Conservation (phyloP, 23 tunicate species). For the Styela plicata region DNA sequence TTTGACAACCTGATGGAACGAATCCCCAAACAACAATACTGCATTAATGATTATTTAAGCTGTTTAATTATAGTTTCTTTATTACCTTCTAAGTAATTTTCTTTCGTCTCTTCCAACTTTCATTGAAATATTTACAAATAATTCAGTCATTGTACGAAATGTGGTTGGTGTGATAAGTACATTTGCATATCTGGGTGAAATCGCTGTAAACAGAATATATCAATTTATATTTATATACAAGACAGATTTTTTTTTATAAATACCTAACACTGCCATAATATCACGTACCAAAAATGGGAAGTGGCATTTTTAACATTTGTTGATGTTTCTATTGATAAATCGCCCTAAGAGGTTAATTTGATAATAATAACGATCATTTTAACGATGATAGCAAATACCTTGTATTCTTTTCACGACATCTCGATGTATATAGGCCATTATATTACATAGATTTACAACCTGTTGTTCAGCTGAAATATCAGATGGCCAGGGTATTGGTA, state of each 20-base stretch:
- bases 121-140: constrained; percentile 53
- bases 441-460: constrained; percentile 35
- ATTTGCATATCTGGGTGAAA: constrained; percentile 14
- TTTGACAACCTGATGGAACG: no score
- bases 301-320: no score
- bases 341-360: no score
- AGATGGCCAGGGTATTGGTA: constrained; percentile 44
- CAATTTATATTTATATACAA: no score
- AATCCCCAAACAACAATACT: no score
- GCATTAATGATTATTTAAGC: neutral
- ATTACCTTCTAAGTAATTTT: constrained; percentile 36
- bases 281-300: no score
- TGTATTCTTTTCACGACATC: constrained; percentile 42
- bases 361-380: neutral
- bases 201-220: no score
- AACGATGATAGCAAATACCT: constrained; percentile 53
- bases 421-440: constrained; percentile 56
- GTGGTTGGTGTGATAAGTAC: constrained; percentile 38
- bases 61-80: neutral
- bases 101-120: constrained; percentile 37
- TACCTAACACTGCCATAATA: no score
- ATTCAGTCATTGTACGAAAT: constrained; percentile 49
- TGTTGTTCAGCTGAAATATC: constrained; percentile 29
- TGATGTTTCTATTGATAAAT: no score
- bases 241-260: no score